A percentile compares a stretch with the other conserved stretches of the same genome.
These are phyloP conservation scores for Dendroctonus valens DNA, from an alignment of 1,140 invertebrate species.

Conservation along the genomic window DNA sequence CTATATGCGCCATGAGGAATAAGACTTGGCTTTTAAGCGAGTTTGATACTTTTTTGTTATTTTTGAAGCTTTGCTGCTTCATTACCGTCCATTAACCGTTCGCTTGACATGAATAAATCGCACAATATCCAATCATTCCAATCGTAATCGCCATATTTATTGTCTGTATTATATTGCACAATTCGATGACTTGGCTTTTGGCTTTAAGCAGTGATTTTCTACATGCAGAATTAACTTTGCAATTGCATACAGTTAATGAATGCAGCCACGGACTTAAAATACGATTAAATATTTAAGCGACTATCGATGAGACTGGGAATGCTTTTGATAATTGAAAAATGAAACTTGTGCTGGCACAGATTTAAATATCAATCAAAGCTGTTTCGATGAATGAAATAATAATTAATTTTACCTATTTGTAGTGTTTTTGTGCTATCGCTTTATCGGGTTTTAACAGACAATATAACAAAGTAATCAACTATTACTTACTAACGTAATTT, in stretches of 20 bases:
- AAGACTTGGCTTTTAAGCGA: too few relatives aligned
- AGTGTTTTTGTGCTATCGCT: too few relatives aligned
- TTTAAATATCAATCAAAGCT: too few relatives aligned
- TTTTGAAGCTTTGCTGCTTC: background rate
- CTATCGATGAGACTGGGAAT: background rate
- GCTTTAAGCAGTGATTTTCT: background rate
- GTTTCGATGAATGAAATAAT: too few relatives aligned
- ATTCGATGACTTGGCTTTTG: constrained; percentile 2
- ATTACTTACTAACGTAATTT: too few relatives aligned
- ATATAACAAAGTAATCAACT: too few relatives aligned
- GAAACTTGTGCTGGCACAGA: too few relatives aligned
- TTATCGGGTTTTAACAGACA: too few relatives aligned
- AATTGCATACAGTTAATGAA: background rate
- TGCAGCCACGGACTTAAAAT: background rate
- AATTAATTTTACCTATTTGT: too few relatives aligned
- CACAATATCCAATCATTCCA: background rate
- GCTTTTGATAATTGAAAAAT: too few relatives aligned
- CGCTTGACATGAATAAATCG: background rate
- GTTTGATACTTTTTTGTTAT: too few relatives aligned
- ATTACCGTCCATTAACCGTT: background rate
- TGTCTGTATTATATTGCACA: constrained; percentile 3
- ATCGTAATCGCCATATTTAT: constrained; percentile 1
- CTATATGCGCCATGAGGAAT: too few relatives aligned
- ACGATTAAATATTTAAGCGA: background rate
- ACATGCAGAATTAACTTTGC: background rate